phyloP scores from a whole-genome alignment of 2,888 invertebrate genomes.

The Pseudococcus viburni region DNA sequence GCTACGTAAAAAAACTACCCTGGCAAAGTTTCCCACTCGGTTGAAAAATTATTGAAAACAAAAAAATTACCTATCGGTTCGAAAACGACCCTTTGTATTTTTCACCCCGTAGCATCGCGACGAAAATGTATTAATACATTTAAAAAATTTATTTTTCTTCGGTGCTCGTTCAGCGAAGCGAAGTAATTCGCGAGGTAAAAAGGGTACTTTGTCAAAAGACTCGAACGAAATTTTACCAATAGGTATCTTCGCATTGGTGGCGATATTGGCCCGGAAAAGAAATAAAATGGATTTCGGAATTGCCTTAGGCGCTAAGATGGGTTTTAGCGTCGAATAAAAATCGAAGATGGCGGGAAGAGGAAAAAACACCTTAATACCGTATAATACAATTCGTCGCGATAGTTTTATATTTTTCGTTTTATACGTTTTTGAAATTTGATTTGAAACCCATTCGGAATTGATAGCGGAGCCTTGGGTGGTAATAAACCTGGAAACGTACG shows the following conservation, averaged over 20 bases:
- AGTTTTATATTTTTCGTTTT: slow-evolving; percentile 39
- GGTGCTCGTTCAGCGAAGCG: background rate
- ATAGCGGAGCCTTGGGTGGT: background rate
- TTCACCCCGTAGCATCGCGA: background rate
- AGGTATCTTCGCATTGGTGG: background rate
- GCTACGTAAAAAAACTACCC: background rate
- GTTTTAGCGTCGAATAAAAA: slow-evolving; percentile 33
- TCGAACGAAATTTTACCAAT: background rate
- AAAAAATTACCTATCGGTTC: background rate
- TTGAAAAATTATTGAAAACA: slow-evolving; percentile 39
- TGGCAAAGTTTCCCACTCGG: background rate
- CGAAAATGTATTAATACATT: slow-evolving; percentile 39
- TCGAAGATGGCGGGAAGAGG: no score
- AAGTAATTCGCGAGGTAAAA: slow-evolving; percentile 39
- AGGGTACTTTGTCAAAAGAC: slow-evolving; percentile 29
- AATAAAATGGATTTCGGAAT: slow-evolving; percentile 45
- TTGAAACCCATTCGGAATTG: slow-evolving; percentile 26
- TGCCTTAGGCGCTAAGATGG: slow-evolving; percentile 5
- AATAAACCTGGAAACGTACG: slow-evolving; percentile 1
- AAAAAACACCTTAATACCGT: slow-evolving; percentile 8
- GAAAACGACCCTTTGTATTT: background rate
- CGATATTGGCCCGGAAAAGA: slow-evolving; percentile 20
- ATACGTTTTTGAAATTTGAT: slow-evolving; percentile 44
- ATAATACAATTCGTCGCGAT: slow-evolving; percentile 41
- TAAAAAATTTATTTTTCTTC: slow-evolving; percentile 21